Conservation (phyloP, 2,888 invertebrate genomes). For the Erebia ligea region DNA sequence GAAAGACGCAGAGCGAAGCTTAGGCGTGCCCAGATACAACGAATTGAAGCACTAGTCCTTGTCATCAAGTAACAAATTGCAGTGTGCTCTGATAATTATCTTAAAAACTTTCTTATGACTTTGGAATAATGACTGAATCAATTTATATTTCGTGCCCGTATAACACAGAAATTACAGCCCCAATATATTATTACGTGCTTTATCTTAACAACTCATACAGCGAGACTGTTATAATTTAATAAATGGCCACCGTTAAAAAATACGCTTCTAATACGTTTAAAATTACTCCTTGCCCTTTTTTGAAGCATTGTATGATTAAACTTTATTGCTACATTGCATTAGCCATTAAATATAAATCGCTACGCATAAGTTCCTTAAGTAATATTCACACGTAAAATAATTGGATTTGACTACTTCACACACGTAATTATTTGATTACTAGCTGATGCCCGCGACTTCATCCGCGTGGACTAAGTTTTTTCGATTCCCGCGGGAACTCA, state of each 20-base stretch:
- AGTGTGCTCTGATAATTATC: too few relatives aligned
- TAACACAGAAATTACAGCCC: slow-evolving; percentile 1
- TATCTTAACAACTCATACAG: slow-evolving; percentile 16
- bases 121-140: not conserved
- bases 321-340: not conserved
- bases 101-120: too few relatives aligned
- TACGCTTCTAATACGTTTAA: slow-evolving; percentile 18
- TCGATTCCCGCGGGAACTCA: too few relatives aligned
- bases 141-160: not conserved
- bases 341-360: not conserved
- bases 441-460: too few relatives aligned
- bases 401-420: too few relatives aligned
- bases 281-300: slow-evolving; percentile 6
- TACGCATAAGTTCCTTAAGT: not conserved
- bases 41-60: too few relatives aligned
- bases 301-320: not conserved
- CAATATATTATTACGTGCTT: slow-evolving; percentile 17
- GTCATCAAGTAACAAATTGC: too few relatives aligned
- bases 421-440: not conserved
- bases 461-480: too few relatives aligned
- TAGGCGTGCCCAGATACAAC: too few relatives aligned
- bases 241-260: slow-evolving; percentile 14
- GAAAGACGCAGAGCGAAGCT: too few relatives aligned
- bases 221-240: slow-evolving; percentile 12
- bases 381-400: not conserved